Conservation (phyloP, 2,888 invertebrate genomes). For the Octonoba sinensis region DNA sequence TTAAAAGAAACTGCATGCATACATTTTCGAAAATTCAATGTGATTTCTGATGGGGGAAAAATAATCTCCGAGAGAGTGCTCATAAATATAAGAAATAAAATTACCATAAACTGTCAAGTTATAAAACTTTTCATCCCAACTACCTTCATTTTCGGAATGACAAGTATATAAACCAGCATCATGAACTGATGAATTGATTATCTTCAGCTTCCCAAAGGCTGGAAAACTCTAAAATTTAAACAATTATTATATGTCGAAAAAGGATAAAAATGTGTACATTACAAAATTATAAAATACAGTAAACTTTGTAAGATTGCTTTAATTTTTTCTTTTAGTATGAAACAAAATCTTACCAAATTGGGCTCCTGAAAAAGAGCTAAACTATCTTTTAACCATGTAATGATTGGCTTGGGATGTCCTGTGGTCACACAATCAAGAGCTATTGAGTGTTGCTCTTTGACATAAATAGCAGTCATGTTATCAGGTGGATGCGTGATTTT, state of each 20-base stretch:
- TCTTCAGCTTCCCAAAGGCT: constrained; percentile 67
- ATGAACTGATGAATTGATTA: constrained; percentile 74
- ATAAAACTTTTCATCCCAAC: constrained; percentile 73
- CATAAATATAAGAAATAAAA: neutral
- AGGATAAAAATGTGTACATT: neutral
- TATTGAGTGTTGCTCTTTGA: constrained; percentile 66
- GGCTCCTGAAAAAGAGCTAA: constrained; percentile 16
- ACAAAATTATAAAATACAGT: too few species aligned
- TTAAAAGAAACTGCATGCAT: too few species aligned
- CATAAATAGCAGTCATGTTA: constrained; percentile 38
- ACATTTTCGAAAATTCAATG: too few species aligned
- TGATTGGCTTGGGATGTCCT: constrained; percentile 70
- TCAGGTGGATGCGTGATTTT: constrained; percentile 40
- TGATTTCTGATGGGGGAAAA: too few species aligned
- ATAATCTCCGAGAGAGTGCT: too few species aligned
- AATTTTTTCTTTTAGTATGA: too few species aligned
- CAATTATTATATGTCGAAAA: neutral
- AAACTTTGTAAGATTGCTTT: too few species aligned
- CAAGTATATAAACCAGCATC: constrained; percentile 77
- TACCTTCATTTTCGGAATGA: constrained; percentile 75
- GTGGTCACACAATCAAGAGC: constrained; percentile 69
- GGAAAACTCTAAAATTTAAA: constrained; percentile 33
- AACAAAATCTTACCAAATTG: constrained; percentile 32
- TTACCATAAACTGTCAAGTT: constrained; percentile 72
- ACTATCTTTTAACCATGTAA: constrained; percentile 66